Percentiles rank a stretch among this genome's conserved stretches.
phyloP scores from a whole-genome alignment of 2,113 vertebrate genomes.

The Rhinichthys klamathensis region DNA sequence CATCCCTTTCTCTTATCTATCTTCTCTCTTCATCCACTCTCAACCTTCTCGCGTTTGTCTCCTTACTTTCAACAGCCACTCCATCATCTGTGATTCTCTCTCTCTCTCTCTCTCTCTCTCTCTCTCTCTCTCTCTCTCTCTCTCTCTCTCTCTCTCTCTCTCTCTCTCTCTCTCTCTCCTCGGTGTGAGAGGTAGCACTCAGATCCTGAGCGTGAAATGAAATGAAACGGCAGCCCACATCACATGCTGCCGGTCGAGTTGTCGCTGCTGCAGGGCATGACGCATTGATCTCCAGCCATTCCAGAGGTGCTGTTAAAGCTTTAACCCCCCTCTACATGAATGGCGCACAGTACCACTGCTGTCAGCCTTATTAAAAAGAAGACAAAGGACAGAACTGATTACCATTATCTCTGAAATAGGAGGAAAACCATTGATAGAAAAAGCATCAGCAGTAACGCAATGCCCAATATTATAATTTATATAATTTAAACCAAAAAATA shows the following conservation, averaged over 20 bases:
- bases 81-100: slow-evolving; percentile 32
- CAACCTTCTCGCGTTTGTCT: neutral
- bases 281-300: slow-evolving; percentile 26
- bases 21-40: neutral
- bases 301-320: slow-evolving; percentile 22
- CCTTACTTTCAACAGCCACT: slow-evolving; percentile 12
- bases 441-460: neutral
- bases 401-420: slow-evolving; percentile 1
- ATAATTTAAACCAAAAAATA: too few relatives aligned
- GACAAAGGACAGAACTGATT: slow-evolving; percentile 34
- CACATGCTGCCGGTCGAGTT: slow-evolving; percentile 29
- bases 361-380: slow-evolving; percentile 36
- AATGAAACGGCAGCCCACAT: slow-evolving; percentile 45
- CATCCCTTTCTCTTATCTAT: slow-evolving; percentile 11
- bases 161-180: neutral
- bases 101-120: too few relatives aligned
- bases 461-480: neutral
- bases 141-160: too few relatives aligned
- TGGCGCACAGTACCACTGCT: slow-evolving; percentile 2
- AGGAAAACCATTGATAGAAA: neutral
- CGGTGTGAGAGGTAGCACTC: neutral
- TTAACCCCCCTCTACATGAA: neutral
- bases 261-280: slow-evolving; percentile 5
- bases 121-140: neutral
- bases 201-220: slow-evolving; percentile 52